Percentiles rank a stretch among this genome's conserved stretches.
Evolutionary conservation across 2,113 vertebrate species (phyloP).

Genomic region (Rousettus leschenaultii): DNA sequence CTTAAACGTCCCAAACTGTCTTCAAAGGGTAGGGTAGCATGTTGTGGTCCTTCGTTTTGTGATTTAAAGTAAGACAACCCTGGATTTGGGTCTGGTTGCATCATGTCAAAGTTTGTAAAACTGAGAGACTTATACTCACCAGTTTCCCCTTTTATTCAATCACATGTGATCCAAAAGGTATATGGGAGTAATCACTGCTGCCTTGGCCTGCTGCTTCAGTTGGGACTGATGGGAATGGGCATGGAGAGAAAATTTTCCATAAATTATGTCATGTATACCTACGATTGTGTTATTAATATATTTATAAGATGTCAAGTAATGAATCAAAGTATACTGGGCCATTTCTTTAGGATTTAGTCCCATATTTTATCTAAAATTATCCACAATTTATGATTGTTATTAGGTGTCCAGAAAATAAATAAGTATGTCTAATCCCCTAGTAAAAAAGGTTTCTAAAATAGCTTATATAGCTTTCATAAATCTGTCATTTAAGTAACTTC

Average conservation of each 20-base stretch:
- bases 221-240: fast-evolving
- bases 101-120: background rate
- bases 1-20: background rate
- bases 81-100: background rate
- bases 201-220: background rate
- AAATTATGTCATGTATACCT: background rate
- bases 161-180: background rate
- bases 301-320: background rate
- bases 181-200: too few relatives aligned
- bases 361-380: background rate
- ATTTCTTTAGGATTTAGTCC: background rate
- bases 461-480: background rate
- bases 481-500: background rate
- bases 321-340: background rate
- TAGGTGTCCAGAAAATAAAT: background rate
- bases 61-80: background rate
- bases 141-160: background rate
- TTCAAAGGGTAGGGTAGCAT: background rate
- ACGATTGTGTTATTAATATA: background rate
- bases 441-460: background rate
- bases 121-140: background rate
- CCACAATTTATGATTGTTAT: background rate
- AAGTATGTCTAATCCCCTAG: background rate
- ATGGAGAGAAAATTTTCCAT: background rate
- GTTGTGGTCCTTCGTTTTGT: background rate